A percentile compares a stretch with the other conserved stretches of the same genome.
These are phyloP conservation scores for Hemibagrus wyckioides DNA, from an alignment of 2,113 vertebrate species.

Conservation along the genomic window DNA sequence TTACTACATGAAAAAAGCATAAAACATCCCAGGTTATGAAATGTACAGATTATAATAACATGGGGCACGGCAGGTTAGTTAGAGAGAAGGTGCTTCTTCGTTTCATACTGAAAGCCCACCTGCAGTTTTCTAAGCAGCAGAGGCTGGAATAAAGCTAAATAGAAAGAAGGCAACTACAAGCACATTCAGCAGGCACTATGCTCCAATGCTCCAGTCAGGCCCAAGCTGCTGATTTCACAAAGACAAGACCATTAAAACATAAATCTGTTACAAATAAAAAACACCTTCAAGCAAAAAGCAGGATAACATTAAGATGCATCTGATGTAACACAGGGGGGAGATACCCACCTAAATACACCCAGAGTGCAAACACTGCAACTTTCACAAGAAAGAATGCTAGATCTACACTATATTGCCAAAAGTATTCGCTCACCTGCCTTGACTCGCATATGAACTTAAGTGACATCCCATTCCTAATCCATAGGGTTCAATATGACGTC, in stretches of 20 bases:
- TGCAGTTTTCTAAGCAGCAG: neutral
- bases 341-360: neutral
- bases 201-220: neutral
- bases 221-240: neutral
- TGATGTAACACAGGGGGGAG: neutral
- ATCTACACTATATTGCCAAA: too few relatives aligned
- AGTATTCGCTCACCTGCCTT: too few relatives aligned
- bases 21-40: neutral
- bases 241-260: too few relatives aligned
- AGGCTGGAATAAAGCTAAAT: constrained; percentile 7
- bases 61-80: neutral
- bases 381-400: neutral
- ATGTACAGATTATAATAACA: neutral
- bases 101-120: neutral
- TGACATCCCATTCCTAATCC: too few relatives aligned
- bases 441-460: too few relatives aligned
- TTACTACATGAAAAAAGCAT: neutral
- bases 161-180: neutral
- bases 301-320: neutral
- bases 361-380: neutral
- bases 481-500: too few relatives aligned
- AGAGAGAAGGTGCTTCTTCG: neutral
- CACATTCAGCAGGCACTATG: neutral
- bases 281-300: neutral
- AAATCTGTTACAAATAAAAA: neutral